Evolutionary conservation across 2,113 vertebrate species (phyloP).

Genomic region (Rhagologus leucostigma): DNA sequence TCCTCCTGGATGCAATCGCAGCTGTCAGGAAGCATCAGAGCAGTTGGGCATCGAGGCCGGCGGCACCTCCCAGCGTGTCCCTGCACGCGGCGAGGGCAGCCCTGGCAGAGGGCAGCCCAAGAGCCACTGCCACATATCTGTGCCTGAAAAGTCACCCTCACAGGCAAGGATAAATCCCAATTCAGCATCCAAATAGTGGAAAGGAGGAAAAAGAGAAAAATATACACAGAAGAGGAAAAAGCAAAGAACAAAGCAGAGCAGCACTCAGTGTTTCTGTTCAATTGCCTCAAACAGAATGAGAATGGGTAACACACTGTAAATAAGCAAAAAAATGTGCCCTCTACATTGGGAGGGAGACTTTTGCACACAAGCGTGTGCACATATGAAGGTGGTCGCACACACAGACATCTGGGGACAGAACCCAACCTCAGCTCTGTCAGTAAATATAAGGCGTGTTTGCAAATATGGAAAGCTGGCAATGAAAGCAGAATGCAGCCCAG

Average conservation of each 20-base stretch:
- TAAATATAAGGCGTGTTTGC: background rate
- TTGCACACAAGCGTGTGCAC: background rate
- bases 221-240: background rate
- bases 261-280: background rate
- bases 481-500: background rate
- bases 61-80: background rate
- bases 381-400: background rate
- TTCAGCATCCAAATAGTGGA: background rate
- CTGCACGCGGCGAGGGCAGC: rapidly evolving
- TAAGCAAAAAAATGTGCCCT: background rate
- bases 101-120: background rate
- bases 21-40: conserved; percentile 26
- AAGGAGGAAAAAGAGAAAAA: background rate
- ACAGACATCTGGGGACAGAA: background rate
- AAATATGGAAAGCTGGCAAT: background rate
- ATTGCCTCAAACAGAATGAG: background rate
- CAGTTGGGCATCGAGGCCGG: background rate
- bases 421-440: background rate
- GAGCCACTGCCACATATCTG: background rate
- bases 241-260: background rate
- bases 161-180: background rate
- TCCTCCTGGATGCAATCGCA: background rate
- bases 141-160: background rate
- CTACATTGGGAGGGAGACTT: rapidly evolving
- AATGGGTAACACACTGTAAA: background rate